Percentiles rank a stretch among this genome's conserved stretches.
Evolutionary conservation across 1,140 invertebrate genomes (phyloP).

Genomic region (Magallana angulata): DNA sequence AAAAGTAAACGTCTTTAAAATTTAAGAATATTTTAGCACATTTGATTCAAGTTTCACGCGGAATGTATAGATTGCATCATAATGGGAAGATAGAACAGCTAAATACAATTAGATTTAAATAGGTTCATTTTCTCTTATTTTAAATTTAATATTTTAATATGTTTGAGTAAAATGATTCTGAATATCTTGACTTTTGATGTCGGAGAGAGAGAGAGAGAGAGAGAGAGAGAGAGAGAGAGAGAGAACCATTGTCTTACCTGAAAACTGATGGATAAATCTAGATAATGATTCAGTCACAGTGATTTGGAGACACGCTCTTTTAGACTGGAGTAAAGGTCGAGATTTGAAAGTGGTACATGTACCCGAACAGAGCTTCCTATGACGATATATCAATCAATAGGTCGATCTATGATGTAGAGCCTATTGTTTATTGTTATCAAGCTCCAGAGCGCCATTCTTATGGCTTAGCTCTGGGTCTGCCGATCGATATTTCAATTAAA

Average conservation of each 20-base stretch:
- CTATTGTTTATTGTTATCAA: conserved; percentile 26
- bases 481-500: conserved; percentile 4
- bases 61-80: no score
- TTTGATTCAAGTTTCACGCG: no score
- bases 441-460: neutral
- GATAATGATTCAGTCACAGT: neutral
- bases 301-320: neutral
- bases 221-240: no score
- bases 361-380: neutral
- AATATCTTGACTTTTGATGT: no score
- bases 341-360: neutral
- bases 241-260: neutral
- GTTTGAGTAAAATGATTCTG: no score
- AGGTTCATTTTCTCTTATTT: no score
- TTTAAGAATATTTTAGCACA: no score
- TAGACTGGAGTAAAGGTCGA: neutral
- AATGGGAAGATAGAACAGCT: no score
- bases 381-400: neutral
- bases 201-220: no score
- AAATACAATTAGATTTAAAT: no score
- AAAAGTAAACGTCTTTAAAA: no score
- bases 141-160: no score
- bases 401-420: neutral
- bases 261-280: neutral
- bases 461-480: neutral